These are phyloP conservation scores for Pyrgilauda ruficollis DNA, from an alignment of 2,113 vertebrate genomes.

Conservation along the genomic window DNA sequence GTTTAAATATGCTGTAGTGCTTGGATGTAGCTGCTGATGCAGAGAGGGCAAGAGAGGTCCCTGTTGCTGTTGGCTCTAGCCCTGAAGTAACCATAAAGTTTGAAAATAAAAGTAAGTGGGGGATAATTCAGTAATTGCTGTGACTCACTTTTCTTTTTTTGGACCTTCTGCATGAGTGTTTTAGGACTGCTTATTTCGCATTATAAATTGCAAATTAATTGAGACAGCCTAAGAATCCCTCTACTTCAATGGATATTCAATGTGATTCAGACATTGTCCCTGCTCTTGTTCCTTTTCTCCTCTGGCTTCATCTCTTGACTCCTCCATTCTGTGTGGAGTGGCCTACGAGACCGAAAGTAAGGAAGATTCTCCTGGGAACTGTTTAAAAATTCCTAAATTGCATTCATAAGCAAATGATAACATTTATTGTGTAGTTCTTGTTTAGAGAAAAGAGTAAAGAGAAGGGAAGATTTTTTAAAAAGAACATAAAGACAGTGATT, in stretches of 20 bases:
- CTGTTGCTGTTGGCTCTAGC: neutral
- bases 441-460: neutral
- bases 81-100: neutral
- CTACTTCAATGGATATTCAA: neutral
- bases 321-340: neutral
- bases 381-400: neutral
- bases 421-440: neutral
- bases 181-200: neutral
- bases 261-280: accelerated
- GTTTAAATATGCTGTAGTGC: neutral
- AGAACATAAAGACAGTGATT: neutral
- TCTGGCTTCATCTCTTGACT: neutral
- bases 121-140: neutral
- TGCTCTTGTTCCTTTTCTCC: neutral
- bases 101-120: neutral
- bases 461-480: neutral
- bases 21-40: neutral
- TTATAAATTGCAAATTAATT: neutral
- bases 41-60: neutral
- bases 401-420: neutral
- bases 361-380: neutral
- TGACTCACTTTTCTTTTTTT: neutral
- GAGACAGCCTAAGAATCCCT: neutral
- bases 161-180: neutral
- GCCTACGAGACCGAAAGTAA: neutral